Evolutionary conservation across 2,888 invertebrate genomes (phyloP).

Genomic region (Calliopum simillimum): DNA sequence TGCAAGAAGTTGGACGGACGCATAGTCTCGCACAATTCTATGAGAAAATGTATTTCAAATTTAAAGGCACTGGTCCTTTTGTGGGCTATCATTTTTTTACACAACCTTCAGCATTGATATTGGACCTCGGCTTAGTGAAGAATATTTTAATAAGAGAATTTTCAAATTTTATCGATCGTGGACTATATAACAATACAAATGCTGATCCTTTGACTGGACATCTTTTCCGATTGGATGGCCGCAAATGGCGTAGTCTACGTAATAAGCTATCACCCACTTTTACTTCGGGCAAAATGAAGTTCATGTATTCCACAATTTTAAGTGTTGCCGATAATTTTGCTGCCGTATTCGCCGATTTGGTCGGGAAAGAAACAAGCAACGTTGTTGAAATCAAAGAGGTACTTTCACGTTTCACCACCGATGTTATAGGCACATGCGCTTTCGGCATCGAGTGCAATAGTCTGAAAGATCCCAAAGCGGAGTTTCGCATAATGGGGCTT

Average conservation of each 20-base stretch:
- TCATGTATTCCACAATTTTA: slow-evolving; percentile 63
- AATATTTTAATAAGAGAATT: slow-evolving; percentile 58
- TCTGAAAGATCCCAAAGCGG: slow-evolving; percentile 61
- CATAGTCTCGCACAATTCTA: slow-evolving; percentile 45
- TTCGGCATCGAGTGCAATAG: slow-evolving; percentile 69
- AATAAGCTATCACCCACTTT: slow-evolving; percentile 66
- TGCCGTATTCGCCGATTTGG: slow-evolving; percentile 50
- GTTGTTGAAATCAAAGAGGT: slow-evolving; percentile 66
- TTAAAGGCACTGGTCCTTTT: slow-evolving; percentile 48
- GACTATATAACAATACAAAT: slow-evolving; percentile 58
- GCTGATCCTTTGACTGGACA: slow-evolving; percentile 64
- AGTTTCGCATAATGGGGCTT: slow-evolving; percentile 53
- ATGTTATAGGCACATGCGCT: slow-evolving; percentile 68
- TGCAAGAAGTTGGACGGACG: slow-evolving; percentile 32
- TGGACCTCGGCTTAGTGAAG: slow-evolving; percentile 54
- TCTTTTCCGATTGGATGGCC: slow-evolving; percentile 62
- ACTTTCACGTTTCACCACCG: slow-evolving; percentile 68
- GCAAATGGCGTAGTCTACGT: slow-evolving; percentile 66
- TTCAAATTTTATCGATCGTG: slow-evolving; percentile 62
- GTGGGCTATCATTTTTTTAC: slow-evolving; percentile 56
- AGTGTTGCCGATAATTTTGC: slow-evolving; percentile 54
- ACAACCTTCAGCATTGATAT: slow-evolving; percentile 49
- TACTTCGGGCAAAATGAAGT: slow-evolving; percentile 67
- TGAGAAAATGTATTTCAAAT: slow-evolving; percentile 29
- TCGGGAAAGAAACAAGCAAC: not conserved